These are phyloP conservation scores for Anarhynchus alexandrinus DNA, from an alignment of 2,113 vertebrate species.

Conservation along the genomic window DNA sequence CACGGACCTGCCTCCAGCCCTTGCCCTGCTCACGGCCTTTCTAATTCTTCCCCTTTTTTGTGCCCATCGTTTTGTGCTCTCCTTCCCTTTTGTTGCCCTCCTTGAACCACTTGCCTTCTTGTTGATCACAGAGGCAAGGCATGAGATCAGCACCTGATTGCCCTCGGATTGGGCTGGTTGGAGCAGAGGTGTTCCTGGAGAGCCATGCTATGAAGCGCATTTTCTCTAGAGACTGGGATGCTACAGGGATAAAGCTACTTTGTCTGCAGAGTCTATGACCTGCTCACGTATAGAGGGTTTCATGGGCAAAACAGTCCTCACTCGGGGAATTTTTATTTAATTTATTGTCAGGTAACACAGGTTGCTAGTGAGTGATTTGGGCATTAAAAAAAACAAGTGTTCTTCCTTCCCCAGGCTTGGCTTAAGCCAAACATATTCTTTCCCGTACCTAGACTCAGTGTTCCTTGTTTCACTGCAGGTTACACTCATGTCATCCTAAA, in stretches of 20 bases:
- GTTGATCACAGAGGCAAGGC: neutral
- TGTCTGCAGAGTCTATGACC: neutral
- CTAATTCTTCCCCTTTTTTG: neutral
- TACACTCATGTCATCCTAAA: neutral
- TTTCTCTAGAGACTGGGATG: neutral
- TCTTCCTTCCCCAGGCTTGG: neutral
- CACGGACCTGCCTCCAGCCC: neutral
- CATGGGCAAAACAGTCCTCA: neutral
- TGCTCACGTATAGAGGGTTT: neutral
- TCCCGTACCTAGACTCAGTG: neutral
- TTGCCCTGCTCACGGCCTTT: neutral
- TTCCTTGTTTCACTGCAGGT: neutral
- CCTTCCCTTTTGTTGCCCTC: neutral
- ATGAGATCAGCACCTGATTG: fast-evolving
- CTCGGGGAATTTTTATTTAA: neutral
- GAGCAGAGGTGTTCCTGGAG: neutral
- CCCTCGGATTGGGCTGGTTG: fast-evolving
- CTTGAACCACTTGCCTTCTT: neutral
- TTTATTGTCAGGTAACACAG: neutral
- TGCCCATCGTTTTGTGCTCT: neutral
- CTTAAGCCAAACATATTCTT: neutral
- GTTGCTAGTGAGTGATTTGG: neutral
- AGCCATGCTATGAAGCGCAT: neutral
- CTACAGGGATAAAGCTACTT: neutral
- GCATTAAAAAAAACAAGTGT: neutral